A percentile compares a stretch with the other conserved stretches of the same genome.
phyloP scores from a whole-genome alignment of 2,797 vertebrate genomes.

The Loriculus beryllinus region DNA sequence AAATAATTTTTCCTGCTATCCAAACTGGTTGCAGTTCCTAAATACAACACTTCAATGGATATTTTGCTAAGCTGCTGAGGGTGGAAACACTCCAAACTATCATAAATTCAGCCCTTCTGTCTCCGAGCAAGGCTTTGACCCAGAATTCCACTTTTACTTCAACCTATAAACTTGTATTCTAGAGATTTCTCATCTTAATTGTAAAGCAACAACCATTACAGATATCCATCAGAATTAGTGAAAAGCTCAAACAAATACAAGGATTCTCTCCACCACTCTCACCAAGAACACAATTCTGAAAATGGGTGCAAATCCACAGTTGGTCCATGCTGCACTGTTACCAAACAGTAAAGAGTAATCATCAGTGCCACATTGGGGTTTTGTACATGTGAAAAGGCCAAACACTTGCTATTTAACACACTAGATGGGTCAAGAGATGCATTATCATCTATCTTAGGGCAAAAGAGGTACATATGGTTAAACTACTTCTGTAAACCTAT shows the following conservation, averaged over 20 bases:
- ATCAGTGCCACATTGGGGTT: neutral
- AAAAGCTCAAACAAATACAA: neutral
- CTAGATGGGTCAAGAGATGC: neutral
- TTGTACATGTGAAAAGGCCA: neutral
- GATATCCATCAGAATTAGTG: neutral
- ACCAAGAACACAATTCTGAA: neutral
- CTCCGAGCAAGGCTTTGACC: constrained; percentile 4
- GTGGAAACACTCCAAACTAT: neutral
- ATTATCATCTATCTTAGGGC: neutral
- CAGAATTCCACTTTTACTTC: neutral
- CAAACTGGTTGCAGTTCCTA: neutral
- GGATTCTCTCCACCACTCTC: neutral
- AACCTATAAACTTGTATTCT: neutral
- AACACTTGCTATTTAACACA: neutral
- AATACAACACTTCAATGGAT: neutral
- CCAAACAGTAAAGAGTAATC: neutral
- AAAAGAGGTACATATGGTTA: neutral
- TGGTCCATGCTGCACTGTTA: neutral
- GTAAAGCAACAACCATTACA: neutral
- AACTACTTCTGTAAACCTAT: neutral
- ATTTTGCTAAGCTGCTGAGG: neutral
- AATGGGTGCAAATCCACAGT: neutral
- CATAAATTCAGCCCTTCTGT: neutral
- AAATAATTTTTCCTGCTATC: neutral
- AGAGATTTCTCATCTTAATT: neutral